Conservation (phyloP, 2,113 vertebrate species). For the Tiliqua scincoides region DNA sequence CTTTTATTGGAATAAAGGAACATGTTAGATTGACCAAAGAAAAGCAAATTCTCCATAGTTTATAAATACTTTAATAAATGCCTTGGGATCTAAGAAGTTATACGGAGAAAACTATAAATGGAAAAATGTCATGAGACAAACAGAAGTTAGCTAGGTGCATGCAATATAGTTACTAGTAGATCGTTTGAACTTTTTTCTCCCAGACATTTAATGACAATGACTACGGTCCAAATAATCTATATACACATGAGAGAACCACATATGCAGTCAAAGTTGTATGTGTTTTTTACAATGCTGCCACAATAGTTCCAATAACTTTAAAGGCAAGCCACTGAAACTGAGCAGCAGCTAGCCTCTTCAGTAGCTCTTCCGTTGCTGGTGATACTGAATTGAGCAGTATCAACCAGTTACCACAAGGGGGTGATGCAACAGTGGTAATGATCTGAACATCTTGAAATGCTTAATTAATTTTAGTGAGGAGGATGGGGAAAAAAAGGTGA, state of each 20-base stretch:
- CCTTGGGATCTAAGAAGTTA: constrained; percentile 66
- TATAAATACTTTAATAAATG: constrained; percentile 73
- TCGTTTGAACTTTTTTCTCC: constrained; percentile 15
- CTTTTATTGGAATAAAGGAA: constrained; percentile 61
- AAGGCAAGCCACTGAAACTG: neutral
- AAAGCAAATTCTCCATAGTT: constrained; percentile 50
- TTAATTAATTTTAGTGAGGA: neutral
- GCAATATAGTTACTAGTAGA: constrained; percentile 28
- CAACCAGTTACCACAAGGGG: neutral
- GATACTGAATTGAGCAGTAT: neutral
- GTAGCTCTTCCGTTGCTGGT: neutral
- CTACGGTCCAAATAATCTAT: neutral
- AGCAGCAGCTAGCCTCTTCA: neutral
- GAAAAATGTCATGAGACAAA: constrained; percentile 61
- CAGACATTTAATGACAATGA: constrained; percentile 1
- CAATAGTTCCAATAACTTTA: neutral
- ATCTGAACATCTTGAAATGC: neutral
- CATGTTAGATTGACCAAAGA: constrained; percentile 39
- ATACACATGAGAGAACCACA: fast-evolving
- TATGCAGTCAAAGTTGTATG: neutral
- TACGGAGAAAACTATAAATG: constrained; percentile 72
- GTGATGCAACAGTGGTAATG: neutral
- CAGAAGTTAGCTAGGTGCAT: constrained; percentile 43
- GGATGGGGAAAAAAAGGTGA: neutral
- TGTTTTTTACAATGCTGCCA: neutral